Base-by-base conservation (phyloP, 2,888 invertebrate species). In the Gymnosoma rotundatum region DNA sequence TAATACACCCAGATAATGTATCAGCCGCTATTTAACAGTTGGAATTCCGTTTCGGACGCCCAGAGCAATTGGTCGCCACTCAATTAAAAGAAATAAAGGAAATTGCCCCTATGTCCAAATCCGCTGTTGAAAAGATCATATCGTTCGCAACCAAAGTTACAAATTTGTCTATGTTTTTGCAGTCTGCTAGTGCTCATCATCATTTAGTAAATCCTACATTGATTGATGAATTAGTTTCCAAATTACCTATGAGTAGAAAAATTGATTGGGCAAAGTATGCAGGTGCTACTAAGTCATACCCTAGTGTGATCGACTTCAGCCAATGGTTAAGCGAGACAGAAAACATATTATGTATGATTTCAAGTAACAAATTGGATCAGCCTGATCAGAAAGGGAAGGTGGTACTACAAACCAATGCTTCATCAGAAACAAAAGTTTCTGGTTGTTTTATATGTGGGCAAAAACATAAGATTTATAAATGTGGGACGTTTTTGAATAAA, bases 191-290 rank as follows among this genome's bases (percentile, higher is more conserved):
- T n/a, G n/a, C n/a, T n/a, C n/a, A n/a, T n/a, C n/a, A n/a, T n/a
- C n/a, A n/a, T n/a, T n/a, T n/a, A n/a, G n/a, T 84, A 14, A 12
- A 6, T 58, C 54, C 64, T 0, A 63, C 45, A 50, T 83, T 83
- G 25, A 38, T 85, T 14, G 48, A 82, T 20, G 58, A 50, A 10
- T 6, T 66, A n/a, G 50, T 50, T 1, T 50, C 50, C 12, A 66
- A 87, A 25, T 18, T 85, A 45, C 85, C 82, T 16, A 85, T 79
- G 78, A 73, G 74, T 36, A 82, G 70, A 56, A 70, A 60, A 38
- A 25, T 76, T 18, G 67, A 86, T 7, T 86, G 86, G 78, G 78
- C 78, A 12, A 32, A 21, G 8, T 52, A 48, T 52, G 36, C 67
- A 0, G 12, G 38, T 10, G 52, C 52, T 38, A n/a, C 45, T 7